These are phyloP conservation scores for Lathamus discolor DNA, from an alignment of 2,113 vertebrate genomes.

Conservation along the genomic window DNA sequence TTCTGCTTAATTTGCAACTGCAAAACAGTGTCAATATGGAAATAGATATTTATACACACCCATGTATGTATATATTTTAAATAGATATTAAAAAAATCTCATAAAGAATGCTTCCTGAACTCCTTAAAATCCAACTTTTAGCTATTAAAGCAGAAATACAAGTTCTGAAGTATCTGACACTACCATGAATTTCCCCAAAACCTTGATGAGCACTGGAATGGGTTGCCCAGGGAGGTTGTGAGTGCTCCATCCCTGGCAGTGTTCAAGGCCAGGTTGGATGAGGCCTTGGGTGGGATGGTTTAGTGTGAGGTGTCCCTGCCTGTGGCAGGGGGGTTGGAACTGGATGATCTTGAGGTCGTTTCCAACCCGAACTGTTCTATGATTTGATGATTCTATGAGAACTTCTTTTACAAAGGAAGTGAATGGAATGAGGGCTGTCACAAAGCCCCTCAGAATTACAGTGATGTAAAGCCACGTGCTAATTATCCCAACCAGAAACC, in stretches of 20 bases:
- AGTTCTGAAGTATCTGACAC: neutral
- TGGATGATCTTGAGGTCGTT: too few species aligned
- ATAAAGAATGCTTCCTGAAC: neutral
- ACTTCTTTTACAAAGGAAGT: neutral
- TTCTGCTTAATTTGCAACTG: neutral
- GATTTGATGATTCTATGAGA: neutral
- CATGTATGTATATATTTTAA: neutral
- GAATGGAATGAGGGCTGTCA: neutral
- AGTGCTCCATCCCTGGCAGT: too few species aligned
- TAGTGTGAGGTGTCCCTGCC: too few species aligned
- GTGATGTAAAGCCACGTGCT: fast-evolving
- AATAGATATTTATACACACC: neutral
- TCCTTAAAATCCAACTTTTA: neutral
- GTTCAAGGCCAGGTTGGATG: too few species aligned
- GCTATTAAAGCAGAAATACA: neutral
- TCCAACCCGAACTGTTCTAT: too few species aligned
- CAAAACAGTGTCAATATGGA: neutral
- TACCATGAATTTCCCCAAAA: neutral
- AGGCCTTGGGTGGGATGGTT: too few species aligned
- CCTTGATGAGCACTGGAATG: too few species aligned
- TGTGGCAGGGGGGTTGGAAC: too few species aligned
- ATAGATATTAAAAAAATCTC: neutral
- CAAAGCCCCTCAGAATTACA: neutral
- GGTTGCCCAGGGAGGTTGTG: too few species aligned
- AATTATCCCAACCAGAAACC: fast-evolving